Evolutionary conservation across 2,888 invertebrate species (phyloP).

Genomic region (Syritta pipiens): DNA sequence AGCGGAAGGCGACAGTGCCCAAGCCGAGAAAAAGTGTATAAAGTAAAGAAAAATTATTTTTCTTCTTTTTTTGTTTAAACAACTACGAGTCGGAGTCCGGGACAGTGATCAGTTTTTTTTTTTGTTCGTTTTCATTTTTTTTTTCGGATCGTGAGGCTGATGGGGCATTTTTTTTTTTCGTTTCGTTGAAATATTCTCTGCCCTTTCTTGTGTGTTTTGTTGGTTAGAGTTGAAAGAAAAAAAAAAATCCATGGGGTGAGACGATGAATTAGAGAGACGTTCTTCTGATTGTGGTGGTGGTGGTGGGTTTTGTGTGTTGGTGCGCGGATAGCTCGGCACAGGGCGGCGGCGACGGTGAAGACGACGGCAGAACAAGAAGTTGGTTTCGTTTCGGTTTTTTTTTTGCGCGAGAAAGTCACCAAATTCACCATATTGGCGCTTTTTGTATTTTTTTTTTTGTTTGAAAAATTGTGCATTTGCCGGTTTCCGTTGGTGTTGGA

Average conservation of each 20-base stretch:
- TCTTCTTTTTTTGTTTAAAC: background rate
- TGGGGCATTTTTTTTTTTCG: background rate
- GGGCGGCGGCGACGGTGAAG: constrained; percentile 24
- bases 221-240: constrained; percentile 30
- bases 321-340: background rate
- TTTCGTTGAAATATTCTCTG: background rate
- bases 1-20: background rate
- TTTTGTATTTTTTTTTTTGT: too few species aligned
- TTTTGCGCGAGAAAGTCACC: constrained; percentile 15
- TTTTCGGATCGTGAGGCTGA: too few species aligned
- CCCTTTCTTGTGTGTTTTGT: constrained; percentile 25
- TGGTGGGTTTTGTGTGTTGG: background rate
- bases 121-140: constrained; percentile 5
- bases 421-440: constrained; percentile 51
- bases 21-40: too few species aligned
- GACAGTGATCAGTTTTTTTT: background rate
- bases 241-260: background rate
- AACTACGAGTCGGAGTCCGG: background rate
- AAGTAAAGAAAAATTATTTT: too few species aligned
- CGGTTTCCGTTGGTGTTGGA: constrained; percentile 44
- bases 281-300: constrained; percentile 17
- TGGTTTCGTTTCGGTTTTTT: background rate
- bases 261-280: constrained; percentile 1
- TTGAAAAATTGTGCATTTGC: constrained; percentile 39
- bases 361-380: background rate